Conservation (phyloP, 2,888 invertebrate genomes). For the Tipula unca region DNA sequence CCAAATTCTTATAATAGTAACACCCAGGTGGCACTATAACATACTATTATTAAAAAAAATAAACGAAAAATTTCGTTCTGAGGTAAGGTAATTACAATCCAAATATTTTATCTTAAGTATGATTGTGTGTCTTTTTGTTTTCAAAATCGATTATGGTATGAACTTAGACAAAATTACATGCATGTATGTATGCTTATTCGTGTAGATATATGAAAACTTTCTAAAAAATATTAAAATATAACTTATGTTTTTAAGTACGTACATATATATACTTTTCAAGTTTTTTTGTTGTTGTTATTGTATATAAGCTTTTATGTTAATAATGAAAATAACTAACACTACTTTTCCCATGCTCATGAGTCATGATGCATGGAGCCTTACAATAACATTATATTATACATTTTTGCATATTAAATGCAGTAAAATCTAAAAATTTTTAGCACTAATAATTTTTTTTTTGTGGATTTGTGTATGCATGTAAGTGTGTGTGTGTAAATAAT, state of each 20-base stretch:
- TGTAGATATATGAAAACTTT: neutral
- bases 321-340: neutral
- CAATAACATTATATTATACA: neutral
- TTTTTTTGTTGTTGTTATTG: neutral
- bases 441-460: neutral
- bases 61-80: too few species aligned
- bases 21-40: neutral
- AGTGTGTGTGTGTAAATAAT: neutral
- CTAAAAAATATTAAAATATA: neutral
- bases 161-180: neutral
- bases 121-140: neutral
- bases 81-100: neutral
- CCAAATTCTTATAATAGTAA: neutral
- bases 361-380: neutral
- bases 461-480: neutral
- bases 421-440: neutral
- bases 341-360: neutral
- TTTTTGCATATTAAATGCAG: neutral
- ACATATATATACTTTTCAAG: neutral
- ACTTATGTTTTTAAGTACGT: neutral
- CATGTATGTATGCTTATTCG: neutral
- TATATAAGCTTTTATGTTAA: conserved; percentile 10
- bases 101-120: neutral
- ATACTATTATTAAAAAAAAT: neutral
- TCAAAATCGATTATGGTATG: neutral